Evolutionary conservation across 1,140 invertebrate species (phyloP), one percentile per base, ranked within the genome.

Genomic region (Chlorops oryzae): DNA sequence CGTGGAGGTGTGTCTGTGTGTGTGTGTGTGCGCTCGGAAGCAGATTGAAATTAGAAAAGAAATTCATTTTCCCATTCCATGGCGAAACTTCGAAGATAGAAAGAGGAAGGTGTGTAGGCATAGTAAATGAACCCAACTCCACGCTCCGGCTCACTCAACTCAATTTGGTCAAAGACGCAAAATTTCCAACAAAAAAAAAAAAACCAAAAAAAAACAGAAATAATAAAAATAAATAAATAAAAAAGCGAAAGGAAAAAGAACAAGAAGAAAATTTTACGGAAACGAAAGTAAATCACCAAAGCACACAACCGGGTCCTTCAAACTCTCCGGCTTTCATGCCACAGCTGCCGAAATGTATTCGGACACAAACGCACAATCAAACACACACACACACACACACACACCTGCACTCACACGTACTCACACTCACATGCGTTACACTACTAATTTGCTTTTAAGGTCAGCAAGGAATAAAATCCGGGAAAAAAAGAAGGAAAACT

Each of bases 361-460:
- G 18, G 37, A 10, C 17, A 9, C 37, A 6, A 7, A 10, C 17
- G 18, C 37, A 39, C 37, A 7, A 9, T 39, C 17, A 9, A 39
- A 39, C 37, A 39, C 37, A 39, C 37, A 39, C 7, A n/a, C 12
- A 39, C 37, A 15, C 17, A 15, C 37, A 39, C 6, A 7, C 17
- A n/a, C 37, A 7, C 6, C 22, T 41, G 40, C 28, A 10, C 28
- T 9, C 28, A 32, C 28, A 32, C 28, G 28, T 15, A 32, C 28
- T 9, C 28, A 32, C 15, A 32, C 28, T 10, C 15, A 32, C 28
- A 32, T 32, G 15, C 28, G 15, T 9, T 15, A 9, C 9, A 32
- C 28, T 10, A 32, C 37, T 49, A 49, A 49, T 49, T 49, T 49
- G 39, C 47, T 49, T 49, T 49, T 49, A 49, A 40, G 37, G 35